A percentile compares a stretch with the other conserved stretches of the same genome.
Conservation (phyloP, 2,113 vertebrate species). For the Numenius arquata region DNA sequence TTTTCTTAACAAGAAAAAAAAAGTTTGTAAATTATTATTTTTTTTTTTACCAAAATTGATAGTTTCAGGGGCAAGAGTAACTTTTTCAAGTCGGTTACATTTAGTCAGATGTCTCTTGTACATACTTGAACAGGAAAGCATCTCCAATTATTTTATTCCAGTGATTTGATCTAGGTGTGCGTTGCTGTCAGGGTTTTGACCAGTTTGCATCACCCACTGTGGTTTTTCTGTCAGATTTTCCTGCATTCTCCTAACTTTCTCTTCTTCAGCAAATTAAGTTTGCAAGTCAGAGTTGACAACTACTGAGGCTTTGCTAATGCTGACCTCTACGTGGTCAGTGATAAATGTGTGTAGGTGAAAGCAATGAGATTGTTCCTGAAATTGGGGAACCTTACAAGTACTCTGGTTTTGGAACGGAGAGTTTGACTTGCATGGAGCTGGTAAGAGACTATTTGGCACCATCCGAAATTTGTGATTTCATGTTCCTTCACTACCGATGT, state of each 20-base stretch:
- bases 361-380: background rate
- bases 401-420: background rate
- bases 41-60: background rate
- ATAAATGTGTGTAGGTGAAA: background rate
- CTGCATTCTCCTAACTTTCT: background rate
- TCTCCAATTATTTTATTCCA: background rate
- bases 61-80: background rate
- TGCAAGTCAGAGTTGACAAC: background rate
- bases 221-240: background rate
- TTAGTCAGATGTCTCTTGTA: background rate
- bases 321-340: rapidly evolving
- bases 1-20: background rate
- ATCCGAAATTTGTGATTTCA: background rate
- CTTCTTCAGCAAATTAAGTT: background rate
- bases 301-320: background rate
- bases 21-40: background rate
- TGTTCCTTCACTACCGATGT: background rate
- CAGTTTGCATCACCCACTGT: background rate
- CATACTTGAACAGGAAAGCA: background rate
- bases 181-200: background rate
- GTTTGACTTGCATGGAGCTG: background rate
- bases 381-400: background rate
- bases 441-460: background rate
- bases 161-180: background rate
- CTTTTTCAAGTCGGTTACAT: background rate